Conservation (phyloP, 2,888 invertebrate genomes). For the Sympetrum striolatum region DNA sequence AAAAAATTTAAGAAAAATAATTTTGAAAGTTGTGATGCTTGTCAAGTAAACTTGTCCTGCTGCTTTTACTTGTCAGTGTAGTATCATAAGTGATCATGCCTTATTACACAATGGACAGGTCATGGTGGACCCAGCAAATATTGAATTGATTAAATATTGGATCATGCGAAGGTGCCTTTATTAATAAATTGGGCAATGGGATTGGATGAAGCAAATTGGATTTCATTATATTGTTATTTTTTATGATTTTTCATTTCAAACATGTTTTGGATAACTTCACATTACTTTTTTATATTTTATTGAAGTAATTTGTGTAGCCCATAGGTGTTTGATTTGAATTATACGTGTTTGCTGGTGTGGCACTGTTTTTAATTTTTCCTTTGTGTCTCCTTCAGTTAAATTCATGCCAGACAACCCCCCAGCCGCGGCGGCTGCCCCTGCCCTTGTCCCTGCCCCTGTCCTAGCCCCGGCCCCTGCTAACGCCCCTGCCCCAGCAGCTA, state of each 20-base stretch:
- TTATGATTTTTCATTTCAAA: neutral
- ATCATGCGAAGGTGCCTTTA: conserved; percentile 23
- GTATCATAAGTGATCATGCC: neutral
- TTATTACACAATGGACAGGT: neutral
- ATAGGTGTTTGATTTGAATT: conserved; percentile 28
- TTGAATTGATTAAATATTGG: neutral
- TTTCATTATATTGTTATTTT: neutral
- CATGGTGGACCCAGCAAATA: neutral
- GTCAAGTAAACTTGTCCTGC: neutral
- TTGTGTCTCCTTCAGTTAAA: conserved; percentile 43
- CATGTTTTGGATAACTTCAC: neutral
- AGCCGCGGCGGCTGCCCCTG: neutral
- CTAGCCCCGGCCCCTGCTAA: neutral
- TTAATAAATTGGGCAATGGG: neutral
- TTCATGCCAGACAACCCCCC: conserved; percentile 40
- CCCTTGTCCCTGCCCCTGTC: neutral
- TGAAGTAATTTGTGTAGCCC: conserved; percentile 19
- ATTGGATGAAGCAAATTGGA: neutral
- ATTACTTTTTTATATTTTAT: neutral
- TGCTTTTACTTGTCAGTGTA: neutral
- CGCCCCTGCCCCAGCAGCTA: conserved; percentile 23
- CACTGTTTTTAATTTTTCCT: conserved; percentile 44
- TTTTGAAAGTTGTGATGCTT: too few relatives aligned
- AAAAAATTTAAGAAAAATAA: neutral
- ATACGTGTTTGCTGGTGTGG: conserved; percentile 1